Conservation (phyloP, 2,797 vertebrate species). For the Malurus leucopterus region DNA sequence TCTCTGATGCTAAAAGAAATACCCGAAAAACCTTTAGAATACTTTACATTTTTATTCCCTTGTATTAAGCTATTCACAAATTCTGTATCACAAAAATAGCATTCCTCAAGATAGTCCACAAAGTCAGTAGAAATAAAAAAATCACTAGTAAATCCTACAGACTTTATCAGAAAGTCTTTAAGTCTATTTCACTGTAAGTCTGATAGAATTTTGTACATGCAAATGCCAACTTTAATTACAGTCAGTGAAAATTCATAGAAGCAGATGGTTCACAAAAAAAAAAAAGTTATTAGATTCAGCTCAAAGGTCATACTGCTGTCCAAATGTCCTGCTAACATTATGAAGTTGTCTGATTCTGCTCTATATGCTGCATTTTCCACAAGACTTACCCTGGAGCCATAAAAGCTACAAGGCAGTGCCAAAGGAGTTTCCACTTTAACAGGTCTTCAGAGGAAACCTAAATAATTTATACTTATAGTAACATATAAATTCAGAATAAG, state of each 20-base stretch:
- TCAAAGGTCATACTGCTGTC: not conserved
- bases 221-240: not conserved
- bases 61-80: not conserved
- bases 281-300: not conserved
- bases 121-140: not conserved
- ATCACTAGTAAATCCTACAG: not conserved
- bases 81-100: not conserved
- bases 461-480: conserved; percentile 40
- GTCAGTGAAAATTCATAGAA: not conserved
- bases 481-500: conserved; percentile 18
- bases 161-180: not conserved
- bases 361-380: conserved; percentile 16
- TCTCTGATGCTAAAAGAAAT: not conserved
- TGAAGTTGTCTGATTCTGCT: conserved; percentile 1
- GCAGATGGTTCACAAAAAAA: not conserved
- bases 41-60: not conserved
- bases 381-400: conserved; percentile 14
- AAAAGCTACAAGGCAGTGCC: conserved; percentile 11
- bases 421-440: conserved; percentile 51
- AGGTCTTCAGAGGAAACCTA: conserved; percentile 39
- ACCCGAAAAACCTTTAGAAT: not conserved
- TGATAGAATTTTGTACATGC: not conserved
- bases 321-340: not conserved
- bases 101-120: not conserved
- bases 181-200: not conserved